These are phyloP conservation scores for Nibea albiflora DNA, from an alignment of 2,113 vertebrate species.

Conservation along the genomic window DNA sequence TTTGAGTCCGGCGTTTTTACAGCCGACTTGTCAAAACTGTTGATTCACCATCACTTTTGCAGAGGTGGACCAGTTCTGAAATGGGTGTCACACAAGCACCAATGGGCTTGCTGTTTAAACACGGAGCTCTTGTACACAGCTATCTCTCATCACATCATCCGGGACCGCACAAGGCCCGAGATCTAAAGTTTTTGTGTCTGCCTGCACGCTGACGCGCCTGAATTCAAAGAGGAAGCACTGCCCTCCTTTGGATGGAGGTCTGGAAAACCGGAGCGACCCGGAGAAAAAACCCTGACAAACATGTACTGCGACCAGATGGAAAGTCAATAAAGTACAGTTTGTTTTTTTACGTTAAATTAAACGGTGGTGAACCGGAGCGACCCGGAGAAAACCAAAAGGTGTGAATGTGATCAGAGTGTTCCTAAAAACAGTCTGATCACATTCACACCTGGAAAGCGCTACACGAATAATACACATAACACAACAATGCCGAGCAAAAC, in stretches of 20 bases:
- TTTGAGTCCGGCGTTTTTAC: slow-evolving; percentile 74
- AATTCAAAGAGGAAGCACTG: not conserved
- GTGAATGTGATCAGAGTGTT: too few species aligned
- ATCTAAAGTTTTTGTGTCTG: slow-evolving; percentile 17
- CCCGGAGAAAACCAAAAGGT: too few species aligned
- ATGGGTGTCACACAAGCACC: slow-evolving; percentile 80
- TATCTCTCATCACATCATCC: slow-evolving; percentile 56
- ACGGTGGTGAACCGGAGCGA: too few species aligned
- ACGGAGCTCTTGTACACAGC: slow-evolving; percentile 74
- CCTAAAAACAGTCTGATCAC: too few species aligned
- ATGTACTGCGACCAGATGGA: too few species aligned
- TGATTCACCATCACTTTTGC: slow-evolving; percentile 78
- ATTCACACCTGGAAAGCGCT: too few species aligned
- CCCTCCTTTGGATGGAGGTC: slow-evolving; percentile 37
- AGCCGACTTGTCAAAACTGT: slow-evolving; percentile 78
- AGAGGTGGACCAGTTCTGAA: slow-evolving; percentile 68
- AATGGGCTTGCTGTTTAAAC: slow-evolving; percentile 78
- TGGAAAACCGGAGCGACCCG: not conserved
- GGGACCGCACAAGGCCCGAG: not conserved
- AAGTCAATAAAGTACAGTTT: too few species aligned
- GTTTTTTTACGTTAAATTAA: too few species aligned
- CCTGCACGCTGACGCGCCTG: not conserved
- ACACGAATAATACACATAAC: too few species aligned
- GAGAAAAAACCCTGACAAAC: too few species aligned
- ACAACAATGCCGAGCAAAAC: too few species aligned